A percentile compares a stretch with the other conserved stretches of the same genome.
Conservation (phyloP, 2,113 vertebrate genomes). For the Podarcis raffonei region DNA sequence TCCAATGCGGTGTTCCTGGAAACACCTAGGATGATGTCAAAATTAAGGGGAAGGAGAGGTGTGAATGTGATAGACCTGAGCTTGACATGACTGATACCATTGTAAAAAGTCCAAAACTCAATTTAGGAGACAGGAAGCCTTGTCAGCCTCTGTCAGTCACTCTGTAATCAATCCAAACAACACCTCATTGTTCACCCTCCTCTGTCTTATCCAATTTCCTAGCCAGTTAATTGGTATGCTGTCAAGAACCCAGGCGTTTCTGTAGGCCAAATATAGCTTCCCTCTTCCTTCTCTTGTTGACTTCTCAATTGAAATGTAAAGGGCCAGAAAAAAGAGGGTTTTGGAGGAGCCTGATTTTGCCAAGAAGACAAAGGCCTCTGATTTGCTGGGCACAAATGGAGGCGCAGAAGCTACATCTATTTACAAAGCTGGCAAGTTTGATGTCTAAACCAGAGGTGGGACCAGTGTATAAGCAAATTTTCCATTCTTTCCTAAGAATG, state of each 20-base stretch:
- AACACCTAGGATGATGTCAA: background rate
- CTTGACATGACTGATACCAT: background rate
- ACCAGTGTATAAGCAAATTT: background rate
- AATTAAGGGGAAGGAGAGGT: background rate
- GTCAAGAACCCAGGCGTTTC: background rate
- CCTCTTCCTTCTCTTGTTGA: background rate
- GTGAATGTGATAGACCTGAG: background rate
- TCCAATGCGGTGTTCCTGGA: background rate
- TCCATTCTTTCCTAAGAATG: background rate
- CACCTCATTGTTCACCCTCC: conserved; percentile 7
- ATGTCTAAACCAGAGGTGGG: background rate
- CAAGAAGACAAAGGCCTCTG: background rate
- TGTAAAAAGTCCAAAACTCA: background rate
- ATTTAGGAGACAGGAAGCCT: conserved; percentile 4
- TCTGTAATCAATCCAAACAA: background rate
- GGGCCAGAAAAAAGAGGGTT: background rate
- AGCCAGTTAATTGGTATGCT: background rate
- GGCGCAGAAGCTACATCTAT: background rate
- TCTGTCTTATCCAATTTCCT: conserved; percentile 6
- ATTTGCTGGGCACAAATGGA: background rate
- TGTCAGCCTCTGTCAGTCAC: background rate
- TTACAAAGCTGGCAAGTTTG: background rate
- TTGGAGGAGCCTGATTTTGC: background rate
- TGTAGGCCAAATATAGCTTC: background rate
- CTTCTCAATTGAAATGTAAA: background rate